Conservation (phyloP, 2,113 vertebrate genomes). For the Polyodon spathula region DNA sequence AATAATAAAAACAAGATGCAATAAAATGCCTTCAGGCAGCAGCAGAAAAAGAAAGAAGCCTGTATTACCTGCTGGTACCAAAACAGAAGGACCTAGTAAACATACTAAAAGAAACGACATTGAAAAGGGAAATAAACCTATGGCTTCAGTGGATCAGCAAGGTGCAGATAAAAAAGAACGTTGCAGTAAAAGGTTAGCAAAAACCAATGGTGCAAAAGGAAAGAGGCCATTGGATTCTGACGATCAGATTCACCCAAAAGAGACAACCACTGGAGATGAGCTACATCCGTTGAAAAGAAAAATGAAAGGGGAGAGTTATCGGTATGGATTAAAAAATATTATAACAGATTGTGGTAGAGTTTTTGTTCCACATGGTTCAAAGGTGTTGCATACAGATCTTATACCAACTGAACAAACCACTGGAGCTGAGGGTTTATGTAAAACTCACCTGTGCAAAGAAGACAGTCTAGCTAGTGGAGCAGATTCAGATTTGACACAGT, state of each 20-base stretch:
- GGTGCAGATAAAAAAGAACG: not conserved
- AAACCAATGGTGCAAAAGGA: slow-evolving; percentile 14
- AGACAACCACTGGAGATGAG: slow-evolving; percentile 4
- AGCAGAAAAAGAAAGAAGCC: too few relatives aligned
- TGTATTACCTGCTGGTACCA: too few relatives aligned
- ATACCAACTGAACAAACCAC: slow-evolving; percentile 21
- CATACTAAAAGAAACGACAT: not conserved
- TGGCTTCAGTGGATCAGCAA: too few relatives aligned
- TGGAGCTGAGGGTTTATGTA: slow-evolving; percentile 5
- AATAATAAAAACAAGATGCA: too few relatives aligned
- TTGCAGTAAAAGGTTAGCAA: not conserved
- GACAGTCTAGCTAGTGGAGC: too few relatives aligned
- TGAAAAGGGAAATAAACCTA: not conserved
- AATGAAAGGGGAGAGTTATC: slow-evolving; percentile 23
- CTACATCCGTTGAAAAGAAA: slow-evolving; percentile 35
- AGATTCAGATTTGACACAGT: too few relatives aligned
- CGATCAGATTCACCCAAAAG: not conserved
- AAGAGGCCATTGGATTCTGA: slow-evolving; percentile 8
- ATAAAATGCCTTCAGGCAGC: too few relatives aligned
- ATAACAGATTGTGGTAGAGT: slow-evolving; percentile 52
- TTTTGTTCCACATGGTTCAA: slow-evolving; percentile 53
- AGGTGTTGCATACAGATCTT: slow-evolving; percentile 20
- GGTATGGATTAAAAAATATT: slow-evolving; percentile 52
- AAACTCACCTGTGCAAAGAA: slow-evolving; percentile 10
- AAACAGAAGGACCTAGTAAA: too few relatives aligned